Base-by-base conservation (phyloP, 2,797 vertebrate species). In the Tachyglossus aculeatus region DNA sequence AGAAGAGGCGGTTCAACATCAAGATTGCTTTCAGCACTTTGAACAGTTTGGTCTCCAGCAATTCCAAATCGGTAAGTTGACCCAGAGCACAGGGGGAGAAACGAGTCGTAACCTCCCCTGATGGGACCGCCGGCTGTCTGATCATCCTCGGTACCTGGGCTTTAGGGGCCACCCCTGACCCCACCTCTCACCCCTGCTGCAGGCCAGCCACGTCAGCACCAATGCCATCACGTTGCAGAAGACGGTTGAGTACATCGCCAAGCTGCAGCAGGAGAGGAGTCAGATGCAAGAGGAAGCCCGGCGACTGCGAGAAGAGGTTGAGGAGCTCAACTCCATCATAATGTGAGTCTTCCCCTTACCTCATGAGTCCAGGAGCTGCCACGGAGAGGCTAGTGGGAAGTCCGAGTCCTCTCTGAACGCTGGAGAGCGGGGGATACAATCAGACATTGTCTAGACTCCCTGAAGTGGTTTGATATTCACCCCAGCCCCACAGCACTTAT, bases 1-100 rank as follows among this genome's bases (percentile, higher is more conserved):
- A 99, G 74, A 99, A 98, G 84, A 94, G 98, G 59, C 93, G 97
- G 62, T 95, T 92, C 79, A 98, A 97, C 80, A 99, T 99, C 87
- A 98, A 96, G 86, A 94, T 91, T 40, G 94, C 96, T 69, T 98
- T 97, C 59, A 94, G 94, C 89, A 95, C 96, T 0, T 93, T 99
- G 48, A 94, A 95, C 84, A 93, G 82, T 71, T 85, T 99, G 72
- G 95, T 99, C 52, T 94, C 96, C 7, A 88, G 94, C 13, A 98
- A 93, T 81, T 95, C 94, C 85, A 96, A 93, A 68, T 88, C 14
- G 74, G 91, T 94, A 75, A 88, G 83, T 78, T 22, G 13, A 11
- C 21, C 2, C 14, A 5, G 61, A 41, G 4, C 21, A 4, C 1
- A 2, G 1, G 8, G 39, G 0, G 12, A 22, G 43, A 19, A 5